Percentiles rank a stretch among this genome's conserved stretches.
phyloP scores from a whole-genome alignment of 2,113 vertebrate species.

The Corvus hawaiiensis region DNA sequence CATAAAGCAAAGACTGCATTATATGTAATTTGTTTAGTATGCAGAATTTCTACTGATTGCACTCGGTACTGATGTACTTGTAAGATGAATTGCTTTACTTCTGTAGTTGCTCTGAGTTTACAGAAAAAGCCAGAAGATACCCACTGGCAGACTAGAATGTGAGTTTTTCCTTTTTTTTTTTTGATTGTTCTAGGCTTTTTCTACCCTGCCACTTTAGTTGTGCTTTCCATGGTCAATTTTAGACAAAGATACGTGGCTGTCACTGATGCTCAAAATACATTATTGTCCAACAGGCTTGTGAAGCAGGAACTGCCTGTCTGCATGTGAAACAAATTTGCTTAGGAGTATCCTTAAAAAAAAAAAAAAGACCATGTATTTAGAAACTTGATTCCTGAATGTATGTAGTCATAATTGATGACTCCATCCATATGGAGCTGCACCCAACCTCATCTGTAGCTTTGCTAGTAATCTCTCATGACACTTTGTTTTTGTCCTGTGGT shows the following conservation, averaged over 20 bases:
- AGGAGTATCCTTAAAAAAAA: not conserved
- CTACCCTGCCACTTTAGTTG: not conserved
- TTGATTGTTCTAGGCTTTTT: not conserved
- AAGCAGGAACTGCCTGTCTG: not conserved
- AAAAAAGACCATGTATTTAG: not conserved
- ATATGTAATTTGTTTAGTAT: not conserved
- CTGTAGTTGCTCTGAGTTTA: not conserved
- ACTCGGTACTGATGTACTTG: not conserved
- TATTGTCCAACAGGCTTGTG: not conserved
- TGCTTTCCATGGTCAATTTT: not conserved
- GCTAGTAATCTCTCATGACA: not conserved
- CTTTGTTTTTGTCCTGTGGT: not conserved
- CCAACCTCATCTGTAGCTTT: not conserved
- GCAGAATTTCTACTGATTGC: not conserved
- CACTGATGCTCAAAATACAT: not conserved
- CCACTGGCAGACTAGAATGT: not conserved
- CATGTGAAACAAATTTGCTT: not conserved
- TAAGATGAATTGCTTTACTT: not conserved
- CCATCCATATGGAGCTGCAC: not conserved
- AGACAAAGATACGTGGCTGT: not conserved
- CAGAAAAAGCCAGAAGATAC: not conserved
- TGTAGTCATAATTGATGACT: not conserved
- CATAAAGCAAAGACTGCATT: not conserved
- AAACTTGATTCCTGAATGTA: not conserved
- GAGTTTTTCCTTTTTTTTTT: not conserved